Evolutionary conservation across 2,888 invertebrate genomes (phyloP), one percentile per base, ranked within the genome.

Genomic region (Phrixothrix hirtus): DNA sequence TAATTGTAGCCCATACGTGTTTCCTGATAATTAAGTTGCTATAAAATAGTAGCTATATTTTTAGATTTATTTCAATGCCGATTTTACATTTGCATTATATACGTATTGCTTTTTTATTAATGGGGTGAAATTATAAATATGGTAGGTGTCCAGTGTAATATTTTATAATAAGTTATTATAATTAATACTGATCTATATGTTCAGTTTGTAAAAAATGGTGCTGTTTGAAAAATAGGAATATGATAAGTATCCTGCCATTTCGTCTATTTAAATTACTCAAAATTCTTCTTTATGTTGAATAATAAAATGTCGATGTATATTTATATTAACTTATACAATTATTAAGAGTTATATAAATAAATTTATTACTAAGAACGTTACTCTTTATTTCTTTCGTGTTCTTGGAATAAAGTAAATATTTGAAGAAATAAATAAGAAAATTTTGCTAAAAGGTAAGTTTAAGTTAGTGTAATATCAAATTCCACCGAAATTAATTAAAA

Each of bases 271-370:
- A 41, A 41, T 38, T 13, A 30, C 16, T 41, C 31, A 17, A 31
- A 17, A 30, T 17, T 26, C 30, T 29, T 30, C 16, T 17, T 15
- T 41, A 27, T 38, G 31, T 29, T 17, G 16, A 17, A 27, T 25
- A 45, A 11, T 47, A 31, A 47, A 39, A 31, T 14, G n/a, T 48
- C 27, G 30, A 48, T 50, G 50, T 50, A 50, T 50, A 50, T 50
- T 50, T 50, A 42, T 50, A n/a, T n/a, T n/a, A 50, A 17, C 29
- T 43, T 48, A 34, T 48, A 42, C 7, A 5, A 21, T 7, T 48
- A 48, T 41, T 50, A 36, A 42, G 35, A 43, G 43, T 36, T 15
- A 42, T 45, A 45, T 42, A 48, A 38, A 42, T 48, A 48, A 32
- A 41, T 42, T 35, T 45, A 36, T 36, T 42, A 42, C 12, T 42